phyloP scores from a whole-genome alignment of 1,140 invertebrate species.

The Zaprionus taronus region DNA sequence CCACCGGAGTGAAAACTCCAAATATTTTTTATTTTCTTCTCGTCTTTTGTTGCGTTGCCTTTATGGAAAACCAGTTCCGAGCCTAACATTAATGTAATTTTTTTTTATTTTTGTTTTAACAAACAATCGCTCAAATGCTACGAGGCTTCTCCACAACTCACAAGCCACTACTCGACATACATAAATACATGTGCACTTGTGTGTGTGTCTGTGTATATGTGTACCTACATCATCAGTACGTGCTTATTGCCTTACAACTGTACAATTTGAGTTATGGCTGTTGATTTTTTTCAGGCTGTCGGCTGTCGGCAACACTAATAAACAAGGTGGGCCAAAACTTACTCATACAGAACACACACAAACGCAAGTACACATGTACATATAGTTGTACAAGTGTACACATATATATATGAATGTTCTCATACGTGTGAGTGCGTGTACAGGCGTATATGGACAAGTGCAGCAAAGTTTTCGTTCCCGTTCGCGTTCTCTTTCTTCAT shows the following conservation, averaged over 20 bases:
- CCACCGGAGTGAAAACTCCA: slow-evolving; percentile 57
- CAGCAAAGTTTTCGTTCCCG: slow-evolving; percentile 36
- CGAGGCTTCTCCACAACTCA: slow-evolving; percentile 44
- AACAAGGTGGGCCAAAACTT: slow-evolving; percentile 56
- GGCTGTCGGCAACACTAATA: slow-evolving; percentile 32
- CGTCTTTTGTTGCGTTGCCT: slow-evolving; percentile 23
- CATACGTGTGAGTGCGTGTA: background rate
- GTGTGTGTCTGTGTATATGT: slow-evolving; percentile 8
- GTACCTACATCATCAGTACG: slow-evolving; percentile 35
- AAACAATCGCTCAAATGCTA: slow-evolving; percentile 37
- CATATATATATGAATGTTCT: slow-evolving; percentile 10
- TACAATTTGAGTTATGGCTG: slow-evolving; percentile 49
- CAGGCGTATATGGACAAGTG: slow-evolving; percentile 49
- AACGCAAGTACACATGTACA: slow-evolving; percentile 1
- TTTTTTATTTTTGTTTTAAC: slow-evolving; percentile 49
- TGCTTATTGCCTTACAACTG: slow-evolving; percentile 49
- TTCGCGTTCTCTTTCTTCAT: slow-evolving; percentile 16
- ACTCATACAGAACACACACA: slow-evolving; percentile 34
- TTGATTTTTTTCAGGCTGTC: slow-evolving; percentile 43
- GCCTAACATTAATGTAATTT: slow-evolving; percentile 27
- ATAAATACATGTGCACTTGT: slow-evolving; percentile 4
- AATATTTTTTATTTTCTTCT: slow-evolving; percentile 13
- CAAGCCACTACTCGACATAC: slow-evolving; percentile 19
- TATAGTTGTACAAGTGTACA: background rate
- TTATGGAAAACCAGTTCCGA: slow-evolving; percentile 44